Evolutionary conservation across 2,113 vertebrate species (phyloP).

Genomic region (Psilopogon haemacephalus): DNA sequence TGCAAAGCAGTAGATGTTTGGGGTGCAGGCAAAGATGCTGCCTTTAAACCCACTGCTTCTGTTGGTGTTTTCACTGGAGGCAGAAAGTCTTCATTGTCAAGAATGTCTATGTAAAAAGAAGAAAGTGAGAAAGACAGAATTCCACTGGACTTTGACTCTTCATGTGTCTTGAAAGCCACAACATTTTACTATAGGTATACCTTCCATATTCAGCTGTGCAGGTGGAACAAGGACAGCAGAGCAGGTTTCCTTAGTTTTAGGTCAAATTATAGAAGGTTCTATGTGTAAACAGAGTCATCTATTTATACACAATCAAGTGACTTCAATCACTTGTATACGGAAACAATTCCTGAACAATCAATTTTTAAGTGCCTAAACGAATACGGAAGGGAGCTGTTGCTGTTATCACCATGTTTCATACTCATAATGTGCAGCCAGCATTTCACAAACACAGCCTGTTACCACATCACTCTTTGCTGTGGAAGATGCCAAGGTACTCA

Average conservation of each 20-base stretch:
- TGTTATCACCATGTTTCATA: background rate
- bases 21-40: conserved; percentile 76
- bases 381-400: background rate
- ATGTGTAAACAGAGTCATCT: background rate
- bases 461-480: background rate
- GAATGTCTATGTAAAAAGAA: conserved; percentile 12
- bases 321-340: background rate
- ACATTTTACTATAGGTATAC: background rate
- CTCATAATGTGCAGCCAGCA: background rate
- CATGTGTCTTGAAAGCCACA: background rate
- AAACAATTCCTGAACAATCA: background rate
- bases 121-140: background rate
- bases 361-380: background rate
- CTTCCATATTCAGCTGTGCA: background rate
- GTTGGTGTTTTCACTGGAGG: conserved; percentile 81
- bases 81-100: conserved; percentile 81
- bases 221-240: background rate
- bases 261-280: background rate
- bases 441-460: background rate
- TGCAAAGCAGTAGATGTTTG: conserved; percentile 71
- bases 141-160: background rate
- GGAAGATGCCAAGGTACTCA: background rate
- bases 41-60: conserved; percentile 84
- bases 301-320: background rate
- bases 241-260: background rate